Evolutionary conservation across 2,888 invertebrate genomes (phyloP), one percentile per base, ranked within the genome.

Genomic region (Cosmia pyralina): DNA sequence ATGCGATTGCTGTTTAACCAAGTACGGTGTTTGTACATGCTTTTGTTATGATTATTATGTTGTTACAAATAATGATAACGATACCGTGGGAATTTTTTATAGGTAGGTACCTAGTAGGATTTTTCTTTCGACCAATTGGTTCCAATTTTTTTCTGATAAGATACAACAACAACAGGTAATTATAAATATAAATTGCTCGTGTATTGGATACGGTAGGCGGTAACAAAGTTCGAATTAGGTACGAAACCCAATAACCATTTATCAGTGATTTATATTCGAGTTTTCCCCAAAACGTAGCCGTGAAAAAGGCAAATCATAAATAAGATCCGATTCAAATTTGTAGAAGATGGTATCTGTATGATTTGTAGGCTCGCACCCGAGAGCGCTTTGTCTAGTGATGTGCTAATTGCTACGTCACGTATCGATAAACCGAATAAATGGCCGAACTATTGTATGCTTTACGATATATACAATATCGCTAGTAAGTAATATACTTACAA

Each of bases 261-360:
- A 94, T 94, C 93, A 94, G 89, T 94, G 94, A 96, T 95, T 95
- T 95, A 95, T 95, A 92, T 92, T 92, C 90, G 91, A 95, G 90
- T 95, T 95, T 95, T 94, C 95, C 95, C 95, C 90, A 95, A 95
- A 95, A 94, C 93, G 93, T 94, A 94, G 93, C 96, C 93, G 96
- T 96, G 95, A 96, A 96, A 96, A 95, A 95, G 95, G 95, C 96
- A 94, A 96, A 96, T 96, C 96, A 95, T 96, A 96, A 96, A 96
- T 96, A 96, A 96, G 95, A 95, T 96, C 96, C 96, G 96, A 96
- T 96, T 96, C 96, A 96, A 96, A 96, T 96, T 96, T 96, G 96
- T 96, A 95, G 95, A 96, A 96, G 96, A 96, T 96, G 94, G 91
- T 96, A 96, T 96, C 96, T 88, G 90, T 92, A 94, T 96, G 96